Base-by-base conservation (phyloP, 92 coral and sea anemone species). In the Isaurus tuberculatus region DNA sequence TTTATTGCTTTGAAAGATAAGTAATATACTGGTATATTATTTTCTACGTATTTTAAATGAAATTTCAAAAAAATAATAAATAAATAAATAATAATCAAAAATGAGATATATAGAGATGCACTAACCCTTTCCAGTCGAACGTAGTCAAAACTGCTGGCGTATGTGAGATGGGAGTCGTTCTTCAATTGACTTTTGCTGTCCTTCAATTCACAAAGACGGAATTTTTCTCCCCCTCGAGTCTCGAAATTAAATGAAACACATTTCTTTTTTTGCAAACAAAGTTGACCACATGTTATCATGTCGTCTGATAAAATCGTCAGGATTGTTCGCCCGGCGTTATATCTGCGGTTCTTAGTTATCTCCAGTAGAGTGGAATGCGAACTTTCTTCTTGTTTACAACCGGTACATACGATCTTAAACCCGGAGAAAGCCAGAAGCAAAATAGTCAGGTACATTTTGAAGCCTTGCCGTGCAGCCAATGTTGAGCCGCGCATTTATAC, bases 221-320 rank as follows among this genome's bases (percentile, higher is more conserved):
- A 0, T 30, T 55, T 55, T 55, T 49, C 58, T 49, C 16, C 3
- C 22, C 58, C 58, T 49, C 19, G 36, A 14, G 32, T 30, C 16
- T 64, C 16, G 72, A 29, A 66, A 36, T 66, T 66, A 15, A 66
- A 66, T 16, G 72, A 29, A 13, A 30, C 2, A 66, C 72, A 66
- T 8, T 66, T 66, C 10, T 17, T 1, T 14, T 66, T 43, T 66
- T 43, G 30, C 19, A 30, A 66, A 33, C 72, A 66, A 30, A 66
- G 31, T n/a, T 66, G 72, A 10, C 72, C 43, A 15, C 72, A 66
- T 33, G 15, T 66, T 8, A 30, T 2, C 16, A 66, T 11, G 3
- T 33, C 22, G 0, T 66, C 72, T 30, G 72, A 22, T 5, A 30
- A 14, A 43, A 30, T 8, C 16, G 19, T 66, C 72, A 17, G 3